A percentile compares a stretch with the other conserved stretches of the same genome.
phyloP scores from a whole-genome alignment of 2,797 vertebrate genomes.

The Melanotaenia parkinsoni region DNA sequence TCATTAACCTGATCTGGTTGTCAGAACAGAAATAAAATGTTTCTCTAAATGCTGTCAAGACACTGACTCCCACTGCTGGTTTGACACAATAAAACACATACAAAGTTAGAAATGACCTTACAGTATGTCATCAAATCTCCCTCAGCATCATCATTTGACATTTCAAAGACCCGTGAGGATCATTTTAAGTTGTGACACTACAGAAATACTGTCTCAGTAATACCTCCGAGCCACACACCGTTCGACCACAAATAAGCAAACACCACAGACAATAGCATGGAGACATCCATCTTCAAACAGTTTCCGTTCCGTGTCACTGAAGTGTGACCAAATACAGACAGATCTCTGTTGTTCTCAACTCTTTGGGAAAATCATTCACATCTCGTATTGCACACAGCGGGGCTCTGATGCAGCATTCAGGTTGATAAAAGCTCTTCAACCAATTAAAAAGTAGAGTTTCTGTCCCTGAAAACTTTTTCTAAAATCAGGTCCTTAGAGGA shows the following conservation, averaged over 20 bases:
- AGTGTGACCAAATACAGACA: conserved; percentile 39
- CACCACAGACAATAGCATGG: background rate
- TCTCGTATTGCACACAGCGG: conserved; percentile 16
- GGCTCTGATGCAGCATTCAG: background rate
- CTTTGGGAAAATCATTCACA: conserved; percentile 22
- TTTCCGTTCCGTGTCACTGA: conserved; percentile 23
- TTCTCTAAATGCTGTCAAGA: too few species aligned
- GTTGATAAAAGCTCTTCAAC: background rate
- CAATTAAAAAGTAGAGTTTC: conserved; percentile 36
- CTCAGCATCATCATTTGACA: too few species aligned
- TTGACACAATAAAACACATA: too few species aligned
- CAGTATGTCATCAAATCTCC: too few species aligned
- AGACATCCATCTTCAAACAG: conserved; percentile 27
- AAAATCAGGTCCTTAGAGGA: background rate
- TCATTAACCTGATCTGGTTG: too few species aligned
- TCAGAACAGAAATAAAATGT: too few species aligned
- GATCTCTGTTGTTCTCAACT: conserved; percentile 17
- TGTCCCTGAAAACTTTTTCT: conserved; percentile 11
- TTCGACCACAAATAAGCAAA: conserved; percentile 6
- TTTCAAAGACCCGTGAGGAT: background rate
- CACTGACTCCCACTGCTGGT: too few species aligned
- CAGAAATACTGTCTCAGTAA: background rate
- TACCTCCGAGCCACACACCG: background rate
- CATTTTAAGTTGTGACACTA: background rate
- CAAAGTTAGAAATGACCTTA: too few species aligned